Percentiles rank a stretch among this genome's conserved stretches.
Conservation (phyloP, 2,797 vertebrate species). For the Rachycentron canadum region DNA sequence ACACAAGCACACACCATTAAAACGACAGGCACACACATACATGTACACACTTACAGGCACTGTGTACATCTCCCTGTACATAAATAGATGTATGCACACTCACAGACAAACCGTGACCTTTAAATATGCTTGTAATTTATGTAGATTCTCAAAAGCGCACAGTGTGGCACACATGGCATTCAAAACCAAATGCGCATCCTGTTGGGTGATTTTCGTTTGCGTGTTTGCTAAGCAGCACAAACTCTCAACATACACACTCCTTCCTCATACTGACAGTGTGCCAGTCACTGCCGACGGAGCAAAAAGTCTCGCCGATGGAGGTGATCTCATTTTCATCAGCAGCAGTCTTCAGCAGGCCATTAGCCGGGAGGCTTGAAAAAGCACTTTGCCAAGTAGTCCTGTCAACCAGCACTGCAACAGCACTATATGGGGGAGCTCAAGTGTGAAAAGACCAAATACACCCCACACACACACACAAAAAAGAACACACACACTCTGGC, state of each 20-base stretch:
- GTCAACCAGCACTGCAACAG: slow-evolving; percentile 35
- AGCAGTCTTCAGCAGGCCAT: slow-evolving; percentile 62
- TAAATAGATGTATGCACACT: slow-evolving; percentile 8
- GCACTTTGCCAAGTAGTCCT: slow-evolving; percentile 61
- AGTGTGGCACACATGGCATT: neutral
- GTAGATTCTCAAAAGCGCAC: neutral
- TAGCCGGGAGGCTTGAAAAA: slow-evolving; percentile 62
- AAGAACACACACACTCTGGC: slow-evolving; percentile 8
- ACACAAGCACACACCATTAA: neutral
- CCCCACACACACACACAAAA: slow-evolving; percentile 3
- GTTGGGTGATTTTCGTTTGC: slow-evolving; percentile 5
- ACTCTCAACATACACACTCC: neutral
- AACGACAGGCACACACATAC: neutral
- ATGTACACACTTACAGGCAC: neutral
- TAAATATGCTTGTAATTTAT: neutral
- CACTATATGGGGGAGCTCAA: slow-evolving; percentile 48
- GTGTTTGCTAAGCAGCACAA: slow-evolving; percentile 17
- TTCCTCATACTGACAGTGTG: neutral
- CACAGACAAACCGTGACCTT: slow-evolving; percentile 9
- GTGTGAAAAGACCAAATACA: slow-evolving; percentile 63
- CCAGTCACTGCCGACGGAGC: slow-evolving; percentile 19
- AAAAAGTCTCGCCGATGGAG: slow-evolving; percentile 28
- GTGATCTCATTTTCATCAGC: slow-evolving; percentile 65
- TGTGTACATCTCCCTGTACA: neutral
- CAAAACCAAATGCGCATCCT: slow-evolving; percentile 8